phyloP scores from a whole-genome alignment of 2,888 invertebrate species.

The Isotomurus palustris region DNA sequence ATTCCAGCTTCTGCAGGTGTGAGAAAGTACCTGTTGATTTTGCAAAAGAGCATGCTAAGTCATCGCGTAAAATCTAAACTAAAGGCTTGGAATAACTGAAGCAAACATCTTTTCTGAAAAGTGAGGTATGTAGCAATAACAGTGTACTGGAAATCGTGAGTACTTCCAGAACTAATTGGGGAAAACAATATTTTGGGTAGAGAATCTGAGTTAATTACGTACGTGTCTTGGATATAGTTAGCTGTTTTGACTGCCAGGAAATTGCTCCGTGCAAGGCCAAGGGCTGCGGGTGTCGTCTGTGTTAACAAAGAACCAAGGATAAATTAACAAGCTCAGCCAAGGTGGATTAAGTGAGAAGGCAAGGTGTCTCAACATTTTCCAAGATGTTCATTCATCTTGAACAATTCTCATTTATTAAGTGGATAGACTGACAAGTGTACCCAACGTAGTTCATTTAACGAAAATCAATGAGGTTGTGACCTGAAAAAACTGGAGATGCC shows the following conservation, averaged over 20 bases:
- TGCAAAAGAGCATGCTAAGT: too few relatives aligned
- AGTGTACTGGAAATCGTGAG: too few relatives aligned
- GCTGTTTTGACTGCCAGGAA: conserved; percentile 36
- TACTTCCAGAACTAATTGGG: too few relatives aligned
- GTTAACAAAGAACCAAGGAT: too few relatives aligned
- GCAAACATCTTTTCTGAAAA: too few relatives aligned
- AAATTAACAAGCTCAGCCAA: too few relatives aligned
- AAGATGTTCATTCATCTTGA: neutral
- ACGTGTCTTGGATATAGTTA: conserved; percentile 40
- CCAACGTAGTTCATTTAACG: neutral
- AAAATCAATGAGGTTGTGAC: conserved; percentile 17
- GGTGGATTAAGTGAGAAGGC: too few relatives aligned
- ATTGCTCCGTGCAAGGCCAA: conserved; percentile 32
- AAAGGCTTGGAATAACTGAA: too few relatives aligned
- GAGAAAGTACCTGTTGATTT: conserved; percentile 34
- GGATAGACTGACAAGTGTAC: neutral
- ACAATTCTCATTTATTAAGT: neutral
- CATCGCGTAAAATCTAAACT: too few relatives aligned
- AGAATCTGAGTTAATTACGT: too few relatives aligned
- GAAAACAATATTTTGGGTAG: too few relatives aligned
- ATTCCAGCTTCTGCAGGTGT: conserved; percentile 35
- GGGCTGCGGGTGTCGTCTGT: conserved; percentile 34
- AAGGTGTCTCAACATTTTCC: neutral
- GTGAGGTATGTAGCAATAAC: too few relatives aligned
- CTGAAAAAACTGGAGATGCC: conserved; percentile 50